phyloP scores from a whole-genome alignment of 2,888 invertebrate species.

The Elmis aenea region DNA sequence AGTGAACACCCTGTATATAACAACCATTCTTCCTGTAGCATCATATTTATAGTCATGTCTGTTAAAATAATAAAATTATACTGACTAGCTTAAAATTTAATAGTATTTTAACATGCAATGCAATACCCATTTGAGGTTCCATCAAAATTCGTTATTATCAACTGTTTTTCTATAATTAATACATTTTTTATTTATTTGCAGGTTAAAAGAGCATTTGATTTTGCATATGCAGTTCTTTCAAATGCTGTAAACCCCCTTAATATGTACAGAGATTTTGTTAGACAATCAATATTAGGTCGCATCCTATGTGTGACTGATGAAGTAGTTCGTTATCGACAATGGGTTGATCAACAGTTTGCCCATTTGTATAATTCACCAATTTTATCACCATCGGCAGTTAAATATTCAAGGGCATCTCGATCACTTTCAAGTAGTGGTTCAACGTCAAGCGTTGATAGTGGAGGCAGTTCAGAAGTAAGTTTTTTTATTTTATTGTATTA shows the following conservation, averaged over 20 bases:
- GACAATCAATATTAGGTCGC: conserved; percentile 74
- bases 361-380: conserved; percentile 23
- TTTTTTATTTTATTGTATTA: background rate
- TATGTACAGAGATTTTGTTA: conserved; percentile 52
- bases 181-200: conserved; percentile 35
- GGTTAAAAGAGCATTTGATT: conserved; percentile 92
- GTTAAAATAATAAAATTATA: too few species aligned
- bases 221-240: conserved; percentile 82
- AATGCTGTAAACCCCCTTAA: conserved; percentile 62
- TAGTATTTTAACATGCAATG: background rate
- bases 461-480: conserved; percentile 42
- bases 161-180: background rate
- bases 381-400: conserved; percentile 23
- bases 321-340: conserved; percentile 69
- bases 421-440: conserved; percentile 42
- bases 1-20: background rate
- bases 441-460: conserved; percentile 42
- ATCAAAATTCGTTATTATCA: too few species aligned
- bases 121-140: background rate
- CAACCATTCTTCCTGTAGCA: background rate
- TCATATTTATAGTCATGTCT: background rate
- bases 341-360: conserved; percentile 54
- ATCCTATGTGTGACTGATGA: conserved; percentile 92
- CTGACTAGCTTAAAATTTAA: too few species aligned
- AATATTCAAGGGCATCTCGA: conserved; percentile 34